These are phyloP conservation scores for Drosophila erecta DNA, from an alignment of 1,140 invertebrate genomes.

Conservation along the genomic window DNA sequence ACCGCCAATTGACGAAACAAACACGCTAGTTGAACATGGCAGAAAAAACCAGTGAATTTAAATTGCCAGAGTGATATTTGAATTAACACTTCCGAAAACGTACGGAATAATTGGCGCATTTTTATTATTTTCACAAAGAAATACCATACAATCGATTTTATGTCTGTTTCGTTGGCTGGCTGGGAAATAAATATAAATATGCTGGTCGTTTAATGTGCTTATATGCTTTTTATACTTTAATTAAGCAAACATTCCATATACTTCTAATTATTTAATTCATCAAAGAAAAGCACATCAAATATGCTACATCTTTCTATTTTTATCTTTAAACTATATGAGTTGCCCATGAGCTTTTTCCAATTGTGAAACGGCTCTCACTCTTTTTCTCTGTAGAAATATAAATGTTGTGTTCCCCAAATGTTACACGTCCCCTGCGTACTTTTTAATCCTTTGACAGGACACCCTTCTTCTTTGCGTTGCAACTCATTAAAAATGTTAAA, in stretches of 20 bases:
- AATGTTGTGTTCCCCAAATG: slow-evolving; percentile 24
- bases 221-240: not conserved
- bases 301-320: not conserved
- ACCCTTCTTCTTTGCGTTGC: slow-evolving; percentile 24
- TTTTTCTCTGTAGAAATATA: slow-evolving; percentile 3
- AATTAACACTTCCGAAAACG: slow-evolving; percentile 37
- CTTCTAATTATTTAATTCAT: no score
- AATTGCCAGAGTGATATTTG: slow-evolving; percentile 20
- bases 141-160: slow-evolving; percentile 2
- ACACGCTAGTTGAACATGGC: slow-evolving; percentile 7
- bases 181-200: not conserved
- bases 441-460: slow-evolving; percentile 30
- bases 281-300: no score
- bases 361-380: no score
- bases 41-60: slow-evolving; percentile 21
- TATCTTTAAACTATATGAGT: no score
- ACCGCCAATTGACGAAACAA: slow-evolving; percentile 40
- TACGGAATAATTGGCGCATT: slow-evolving; percentile 17
- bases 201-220: not conserved
- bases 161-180: not conserved
- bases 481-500: slow-evolving; percentile 66
- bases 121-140: slow-evolving; percentile 15
- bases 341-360: no score
- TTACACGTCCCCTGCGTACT: not conserved
- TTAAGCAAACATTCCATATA: not conserved